phyloP scores from a whole-genome alignment of 1,140 invertebrate species.

The Zaprionus davidi region DNA sequence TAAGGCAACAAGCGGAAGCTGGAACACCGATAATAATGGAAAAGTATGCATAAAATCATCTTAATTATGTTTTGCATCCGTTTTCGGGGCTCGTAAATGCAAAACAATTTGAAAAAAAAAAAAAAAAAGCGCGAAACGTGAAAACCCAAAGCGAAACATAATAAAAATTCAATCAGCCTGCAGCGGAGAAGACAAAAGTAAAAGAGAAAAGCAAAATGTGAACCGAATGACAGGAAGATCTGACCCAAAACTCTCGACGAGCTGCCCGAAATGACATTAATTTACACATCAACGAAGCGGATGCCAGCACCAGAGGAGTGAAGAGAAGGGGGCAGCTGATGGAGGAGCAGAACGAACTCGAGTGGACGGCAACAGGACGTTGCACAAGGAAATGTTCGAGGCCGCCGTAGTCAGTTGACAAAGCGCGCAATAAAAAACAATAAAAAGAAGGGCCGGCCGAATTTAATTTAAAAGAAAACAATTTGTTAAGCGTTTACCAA shows the following conservation, averaged over 20 bases:
- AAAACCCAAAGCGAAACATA: slow-evolving; percentile 60
- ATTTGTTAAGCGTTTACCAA: slow-evolving; percentile 60
- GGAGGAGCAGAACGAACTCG: slow-evolving; percentile 14
- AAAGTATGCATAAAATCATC: slow-evolving; percentile 76
- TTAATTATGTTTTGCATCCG: slow-evolving; percentile 76
- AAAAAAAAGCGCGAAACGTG: slow-evolving; percentile 41
- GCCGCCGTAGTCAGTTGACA: slow-evolving; percentile 59
- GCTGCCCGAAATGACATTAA: slow-evolving; percentile 77
- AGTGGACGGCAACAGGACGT: slow-evolving; percentile 48
- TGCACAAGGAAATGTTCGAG: slow-evolving; percentile 48
- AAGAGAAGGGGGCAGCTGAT: background rate
- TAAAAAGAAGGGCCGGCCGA: slow-evolving; percentile 26
- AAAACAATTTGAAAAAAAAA: slow-evolving; percentile 62
- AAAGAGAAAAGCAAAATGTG: slow-evolving; percentile 6
- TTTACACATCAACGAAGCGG: slow-evolving; percentile 80
- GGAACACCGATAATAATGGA: slow-evolving; percentile 61
- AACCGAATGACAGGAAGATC: slow-evolving; percentile 55
- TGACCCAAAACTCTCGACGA: slow-evolving; percentile 65
- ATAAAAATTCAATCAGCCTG: slow-evolving; percentile 79
- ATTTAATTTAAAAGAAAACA: slow-evolving; percentile 47
- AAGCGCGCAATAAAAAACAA: slow-evolving; percentile 75
- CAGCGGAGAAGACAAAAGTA: slow-evolving; percentile 20
- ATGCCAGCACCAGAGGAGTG: slow-evolving; percentile 28
- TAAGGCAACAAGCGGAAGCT: slow-evolving; percentile 60
- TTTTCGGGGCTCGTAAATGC: slow-evolving; percentile 30